phyloP scores from a whole-genome alignment of 2,888 invertebrate species.

The Neocrepidodera transversa region DNA sequence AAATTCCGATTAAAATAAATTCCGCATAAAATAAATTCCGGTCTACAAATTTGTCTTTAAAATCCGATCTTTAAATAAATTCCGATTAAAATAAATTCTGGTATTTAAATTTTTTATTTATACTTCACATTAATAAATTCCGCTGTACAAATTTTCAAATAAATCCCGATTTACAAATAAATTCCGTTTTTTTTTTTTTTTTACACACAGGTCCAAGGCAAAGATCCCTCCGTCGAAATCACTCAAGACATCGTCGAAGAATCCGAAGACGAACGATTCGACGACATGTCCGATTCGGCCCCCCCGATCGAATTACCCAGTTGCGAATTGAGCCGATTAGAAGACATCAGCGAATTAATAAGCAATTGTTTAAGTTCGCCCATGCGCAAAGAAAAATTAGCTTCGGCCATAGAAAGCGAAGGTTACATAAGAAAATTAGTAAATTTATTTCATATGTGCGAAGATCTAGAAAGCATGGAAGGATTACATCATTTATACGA shows the following conservation, averaged over 20 bases:
- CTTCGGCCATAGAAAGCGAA: slow-evolving; percentile 91
- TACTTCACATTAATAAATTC: no score
- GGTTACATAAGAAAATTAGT: slow-evolving; percentile 95
- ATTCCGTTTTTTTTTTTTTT: no score
- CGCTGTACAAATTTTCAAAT: no score
- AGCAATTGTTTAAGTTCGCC: slow-evolving; percentile 89
- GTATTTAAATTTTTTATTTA: no score
- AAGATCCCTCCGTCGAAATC: slow-evolving; percentile 97
- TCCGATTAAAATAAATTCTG: no score
- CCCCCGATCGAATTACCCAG: slow-evolving; percentile 94
- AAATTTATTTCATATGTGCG: slow-evolving; percentile 95
- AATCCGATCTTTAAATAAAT: no score
- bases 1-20: no score
- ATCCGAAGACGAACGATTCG: slow-evolving; percentile 95
- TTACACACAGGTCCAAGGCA: slow-evolving; percentile 98
- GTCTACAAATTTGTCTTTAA: no score
- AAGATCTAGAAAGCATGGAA: slow-evolving; percentile 94
- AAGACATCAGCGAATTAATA: slow-evolving; percentile 93
- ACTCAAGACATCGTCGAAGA: slow-evolving; percentile 97
- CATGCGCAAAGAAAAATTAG: slow-evolving; percentile 91
- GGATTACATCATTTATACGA: slow-evolving; percentile 95
- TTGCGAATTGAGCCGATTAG: slow-evolving; percentile 91
- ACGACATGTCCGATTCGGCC: slow-evolving; percentile 94
- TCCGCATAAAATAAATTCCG: no score
- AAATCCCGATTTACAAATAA: no score